Conservation (phyloP, 2,888 invertebrate species). For the Acleris laterana region DNA sequence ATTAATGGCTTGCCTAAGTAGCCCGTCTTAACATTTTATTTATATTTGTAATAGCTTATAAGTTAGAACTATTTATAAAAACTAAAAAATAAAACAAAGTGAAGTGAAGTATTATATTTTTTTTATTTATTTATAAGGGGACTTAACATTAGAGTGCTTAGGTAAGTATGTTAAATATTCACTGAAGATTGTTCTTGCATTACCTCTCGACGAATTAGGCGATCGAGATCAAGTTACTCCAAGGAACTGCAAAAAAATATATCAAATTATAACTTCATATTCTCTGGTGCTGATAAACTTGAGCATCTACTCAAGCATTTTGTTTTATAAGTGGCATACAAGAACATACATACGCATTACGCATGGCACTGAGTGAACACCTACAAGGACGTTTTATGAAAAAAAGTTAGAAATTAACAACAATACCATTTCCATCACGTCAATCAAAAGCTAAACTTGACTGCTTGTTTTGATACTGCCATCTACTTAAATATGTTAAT, state of each 20-base stretch:
- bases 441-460: too few relatives aligned
- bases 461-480: too few relatives aligned
- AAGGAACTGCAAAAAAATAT: conserved; percentile 70
- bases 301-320: too few relatives aligned
- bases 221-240: conserved; percentile 65
- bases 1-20: conserved; percentile 94
- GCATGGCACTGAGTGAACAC: too few relatives aligned
- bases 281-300: too few relatives aligned
- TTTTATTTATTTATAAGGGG: conserved; percentile 69
- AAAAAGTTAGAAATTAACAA: too few relatives aligned
- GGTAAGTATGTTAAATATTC: conserved; percentile 81
- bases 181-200: conserved; percentile 82
- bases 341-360: too few relatives aligned
- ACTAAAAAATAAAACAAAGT: conserved; percentile 23
- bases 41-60: conserved; percentile 6
- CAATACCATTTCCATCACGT: too few relatives aligned
- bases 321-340: too few relatives aligned
- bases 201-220: conserved; percentile 64
- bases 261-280: neutral
- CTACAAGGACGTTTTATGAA: too few relatives aligned
- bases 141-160: conserved; percentile 78
- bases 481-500: too few relatives aligned
- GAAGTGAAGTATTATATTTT: conserved; percentile 56
- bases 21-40: conserved; percentile 82
- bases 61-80: conserved; percentile 15